phyloP scores from a whole-genome alignment of 2,888 invertebrate species.

The Dryobotodes eremita region DNA sequence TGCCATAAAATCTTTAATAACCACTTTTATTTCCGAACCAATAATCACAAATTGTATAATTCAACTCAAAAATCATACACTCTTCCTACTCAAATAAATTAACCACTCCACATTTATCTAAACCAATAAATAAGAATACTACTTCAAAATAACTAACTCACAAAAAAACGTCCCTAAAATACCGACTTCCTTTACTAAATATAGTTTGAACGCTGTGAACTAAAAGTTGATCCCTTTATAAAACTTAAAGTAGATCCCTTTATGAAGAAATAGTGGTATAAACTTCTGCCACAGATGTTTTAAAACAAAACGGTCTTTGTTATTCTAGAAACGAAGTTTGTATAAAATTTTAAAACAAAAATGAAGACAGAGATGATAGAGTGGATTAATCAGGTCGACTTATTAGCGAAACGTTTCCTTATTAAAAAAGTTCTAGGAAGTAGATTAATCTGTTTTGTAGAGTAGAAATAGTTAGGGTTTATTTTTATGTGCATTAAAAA shows the following conservation, averaged over 20 bases:
- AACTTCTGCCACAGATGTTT: slow-evolving; percentile 61
- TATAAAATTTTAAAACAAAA: slow-evolving; percentile 43
- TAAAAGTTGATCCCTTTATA: slow-evolving; percentile 47
- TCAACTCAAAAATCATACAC: slow-evolving; percentile 4
- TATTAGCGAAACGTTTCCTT: slow-evolving; percentile 40
- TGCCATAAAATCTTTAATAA: background rate
- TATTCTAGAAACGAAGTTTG: slow-evolving; percentile 41
- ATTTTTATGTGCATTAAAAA: slow-evolving; percentile 1
- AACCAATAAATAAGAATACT: slow-evolving; percentile 52
- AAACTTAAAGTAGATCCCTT: slow-evolving; percentile 52
- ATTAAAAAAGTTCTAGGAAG: slow-evolving; percentile 41
- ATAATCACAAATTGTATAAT: background rate
- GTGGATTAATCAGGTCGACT: slow-evolving; percentile 49
- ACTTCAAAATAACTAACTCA: slow-evolving; percentile 48
- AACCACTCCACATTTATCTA: slow-evolving; percentile 31
- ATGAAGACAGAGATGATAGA: slow-evolving; percentile 44
- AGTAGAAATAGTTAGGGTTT: slow-evolving; percentile 14
- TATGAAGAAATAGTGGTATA: slow-evolving; percentile 36
- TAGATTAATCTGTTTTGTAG: slow-evolving; percentile 31
- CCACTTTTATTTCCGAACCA: slow-evolving; percentile 1
- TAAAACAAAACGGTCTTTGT: slow-evolving; percentile 56
- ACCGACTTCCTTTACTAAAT: slow-evolving; percentile 59
- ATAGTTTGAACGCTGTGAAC: slow-evolving; percentile 39
- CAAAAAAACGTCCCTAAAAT: slow-evolving; percentile 52
- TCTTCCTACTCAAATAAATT: slow-evolving; percentile 46